Evolutionary conservation across 2,888 invertebrate species (phyloP).

Genomic region (Zygogramma bicolorata): DNA sequence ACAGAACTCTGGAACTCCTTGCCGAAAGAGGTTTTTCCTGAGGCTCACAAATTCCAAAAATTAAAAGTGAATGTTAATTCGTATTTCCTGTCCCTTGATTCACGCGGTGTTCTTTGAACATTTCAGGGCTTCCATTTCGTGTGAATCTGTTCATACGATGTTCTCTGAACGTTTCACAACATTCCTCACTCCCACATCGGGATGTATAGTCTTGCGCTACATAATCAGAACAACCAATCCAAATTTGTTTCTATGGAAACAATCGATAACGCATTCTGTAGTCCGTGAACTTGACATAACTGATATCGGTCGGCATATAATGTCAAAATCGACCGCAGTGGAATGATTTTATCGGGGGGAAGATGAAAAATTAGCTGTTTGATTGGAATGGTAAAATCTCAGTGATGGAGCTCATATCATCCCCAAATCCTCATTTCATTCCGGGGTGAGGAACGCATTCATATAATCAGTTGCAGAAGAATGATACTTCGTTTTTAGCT

Average conservation of each 20-base stretch:
- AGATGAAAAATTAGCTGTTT: slow-evolving; percentile 11
- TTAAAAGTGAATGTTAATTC: no score
- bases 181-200: no score
- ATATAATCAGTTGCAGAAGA: neutral
- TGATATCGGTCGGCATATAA: neutral
- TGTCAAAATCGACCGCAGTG: neutral
- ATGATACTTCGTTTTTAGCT: slow-evolving; percentile 67
- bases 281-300: neutral
- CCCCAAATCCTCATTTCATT: slow-evolving; percentile 80
- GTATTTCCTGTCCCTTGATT: no score
- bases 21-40: no score
- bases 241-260: neutral
- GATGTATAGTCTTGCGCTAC: no score
- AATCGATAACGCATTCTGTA: neutral
- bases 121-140: no score
- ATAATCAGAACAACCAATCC: no score
- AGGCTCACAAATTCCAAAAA: no score
- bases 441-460: slow-evolving; percentile 73
- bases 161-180: no score
- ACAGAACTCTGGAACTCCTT: no score
- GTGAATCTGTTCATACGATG: no score
- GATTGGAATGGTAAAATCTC: slow-evolving; percentile 26
- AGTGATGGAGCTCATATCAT: slow-evolving; percentile 70
- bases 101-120: no score
- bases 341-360: neutral